A percentile compares a stretch with the other conserved stretches of the same genome.
phyloP scores from a whole-genome alignment of 2,888 invertebrate species.

The Notodonta ziczac region DNA sequence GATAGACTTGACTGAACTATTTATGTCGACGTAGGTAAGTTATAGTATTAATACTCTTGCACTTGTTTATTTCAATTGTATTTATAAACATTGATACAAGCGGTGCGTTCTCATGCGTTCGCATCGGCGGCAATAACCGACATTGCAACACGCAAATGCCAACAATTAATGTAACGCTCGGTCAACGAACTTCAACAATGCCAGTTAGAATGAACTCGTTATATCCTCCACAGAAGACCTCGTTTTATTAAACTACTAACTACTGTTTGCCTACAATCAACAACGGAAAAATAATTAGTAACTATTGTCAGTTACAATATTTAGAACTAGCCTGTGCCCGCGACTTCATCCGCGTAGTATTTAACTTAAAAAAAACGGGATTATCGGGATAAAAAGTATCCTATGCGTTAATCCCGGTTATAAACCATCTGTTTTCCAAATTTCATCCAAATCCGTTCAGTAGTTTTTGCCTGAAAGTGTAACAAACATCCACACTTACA shows the following conservation, averaged over 20 bases:
- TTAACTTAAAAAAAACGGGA: no score
- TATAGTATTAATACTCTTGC: background rate
- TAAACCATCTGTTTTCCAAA: no score
- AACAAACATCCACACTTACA: no score
- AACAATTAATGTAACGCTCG: constrained; percentile 54
- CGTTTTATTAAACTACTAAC: constrained; percentile 19
- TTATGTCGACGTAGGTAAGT: no score
- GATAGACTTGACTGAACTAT: no score
- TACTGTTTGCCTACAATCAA: background rate
- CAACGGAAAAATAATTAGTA: background rate
- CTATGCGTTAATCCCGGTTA: no score
- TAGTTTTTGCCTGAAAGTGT: no score
- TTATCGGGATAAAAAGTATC: no score
- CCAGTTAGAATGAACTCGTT: constrained; percentile 43
- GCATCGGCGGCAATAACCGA: constrained; percentile 32
- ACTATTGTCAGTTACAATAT: background rate
- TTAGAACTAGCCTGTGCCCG: constrained; percentile 10
- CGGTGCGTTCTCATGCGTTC: constrained; percentile 18
- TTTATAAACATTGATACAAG: constrained; percentile 13
- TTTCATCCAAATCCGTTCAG: no score
- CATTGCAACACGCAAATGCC: constrained; percentile 61
- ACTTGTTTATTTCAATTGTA: constrained; percentile 4
- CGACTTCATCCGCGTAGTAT: no score
- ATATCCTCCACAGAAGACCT: constrained; percentile 49
- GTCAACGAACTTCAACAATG: constrained; percentile 53